Percentiles rank a stretch among this genome's conserved stretches.
These are phyloP conservation scores for Ochropleura leucogaster DNA, from an alignment of 2,888 invertebrate genomes.

Conservation along the genomic window DNA sequence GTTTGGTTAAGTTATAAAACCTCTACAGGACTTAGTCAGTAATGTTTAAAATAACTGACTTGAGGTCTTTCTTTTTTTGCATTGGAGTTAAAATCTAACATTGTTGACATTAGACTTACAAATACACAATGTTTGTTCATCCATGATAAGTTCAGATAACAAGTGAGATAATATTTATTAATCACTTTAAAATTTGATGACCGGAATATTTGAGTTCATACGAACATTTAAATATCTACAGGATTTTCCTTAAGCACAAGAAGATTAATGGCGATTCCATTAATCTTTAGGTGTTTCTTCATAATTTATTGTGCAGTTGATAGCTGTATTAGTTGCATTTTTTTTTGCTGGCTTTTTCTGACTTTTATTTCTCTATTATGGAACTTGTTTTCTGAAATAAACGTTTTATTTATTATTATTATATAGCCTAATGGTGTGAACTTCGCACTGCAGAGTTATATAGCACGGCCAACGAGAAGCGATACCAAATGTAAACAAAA, in stretches of 20 bases:
- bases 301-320: too few relatives aligned
- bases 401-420: too few relatives aligned
- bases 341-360: too few relatives aligned
- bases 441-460: too few relatives aligned
- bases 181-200: conserved; percentile 27
- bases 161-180: conserved; percentile 35
- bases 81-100: background rate
- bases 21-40: conserved; percentile 1
- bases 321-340: too few relatives aligned
- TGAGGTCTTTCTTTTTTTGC: conserved; percentile 16
- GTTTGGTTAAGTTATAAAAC: background rate
- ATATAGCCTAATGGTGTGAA: too few relatives aligned
- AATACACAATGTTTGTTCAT: background rate
- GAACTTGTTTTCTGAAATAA: too few relatives aligned
- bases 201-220: conserved; percentile 1
- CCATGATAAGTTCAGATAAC: conserved; percentile 4
- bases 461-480: too few relatives aligned
- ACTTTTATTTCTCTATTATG: too few relatives aligned
- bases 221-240: background rate
- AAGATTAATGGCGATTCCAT: background rate
- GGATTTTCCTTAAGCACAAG: background rate
- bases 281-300: too few relatives aligned
- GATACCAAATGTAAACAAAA: too few relatives aligned
- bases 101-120: conserved; percentile 35
- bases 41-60: conserved; percentile 7